These are phyloP conservation scores for Silurus lanzhouensis DNA, from an alignment of 2,797 vertebrate species.

Conservation along the genomic window DNA sequence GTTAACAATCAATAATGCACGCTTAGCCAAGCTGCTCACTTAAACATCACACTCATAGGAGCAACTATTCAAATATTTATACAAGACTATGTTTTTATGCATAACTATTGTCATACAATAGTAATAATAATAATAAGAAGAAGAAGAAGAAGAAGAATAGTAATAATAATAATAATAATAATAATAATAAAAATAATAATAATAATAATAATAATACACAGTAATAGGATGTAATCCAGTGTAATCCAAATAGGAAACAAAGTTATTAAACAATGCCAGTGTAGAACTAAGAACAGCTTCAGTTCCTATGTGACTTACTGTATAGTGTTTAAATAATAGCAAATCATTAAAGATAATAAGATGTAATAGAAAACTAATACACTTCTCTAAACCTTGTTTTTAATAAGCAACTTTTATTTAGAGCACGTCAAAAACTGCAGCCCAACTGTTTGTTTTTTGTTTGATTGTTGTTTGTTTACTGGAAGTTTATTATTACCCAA, in stretches of 20 bases:
- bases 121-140: not conserved
- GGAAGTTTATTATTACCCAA: too few species aligned
- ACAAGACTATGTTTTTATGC: not conserved
- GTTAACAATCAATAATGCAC: slow-evolving; percentile 43
- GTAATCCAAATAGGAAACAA: not conserved
- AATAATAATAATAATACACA: not conserved
- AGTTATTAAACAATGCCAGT: not conserved
- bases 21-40: slow-evolving; percentile 29
- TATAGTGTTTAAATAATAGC: not conserved
- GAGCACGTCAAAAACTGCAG: too few species aligned
- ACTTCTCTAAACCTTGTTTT: not conserved
- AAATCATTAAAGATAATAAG: not conserved
- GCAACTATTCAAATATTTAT: not conserved
- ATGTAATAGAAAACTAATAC: not conserved
- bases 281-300: not conserved
- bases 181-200: too few species aligned
- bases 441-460: too few species aligned
- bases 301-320: not conserved
- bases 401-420: not conserved
- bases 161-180: too few species aligned
- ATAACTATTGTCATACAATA: not conserved
- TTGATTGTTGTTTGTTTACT: too few species aligned
- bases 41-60: not conserved
- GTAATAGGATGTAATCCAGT: not conserved
- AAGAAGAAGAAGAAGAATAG: too few species aligned